These are phyloP conservation scores for Laticauda colubrina DNA, from an alignment of 2,113 vertebrate genomes.

Conservation along the genomic window DNA sequence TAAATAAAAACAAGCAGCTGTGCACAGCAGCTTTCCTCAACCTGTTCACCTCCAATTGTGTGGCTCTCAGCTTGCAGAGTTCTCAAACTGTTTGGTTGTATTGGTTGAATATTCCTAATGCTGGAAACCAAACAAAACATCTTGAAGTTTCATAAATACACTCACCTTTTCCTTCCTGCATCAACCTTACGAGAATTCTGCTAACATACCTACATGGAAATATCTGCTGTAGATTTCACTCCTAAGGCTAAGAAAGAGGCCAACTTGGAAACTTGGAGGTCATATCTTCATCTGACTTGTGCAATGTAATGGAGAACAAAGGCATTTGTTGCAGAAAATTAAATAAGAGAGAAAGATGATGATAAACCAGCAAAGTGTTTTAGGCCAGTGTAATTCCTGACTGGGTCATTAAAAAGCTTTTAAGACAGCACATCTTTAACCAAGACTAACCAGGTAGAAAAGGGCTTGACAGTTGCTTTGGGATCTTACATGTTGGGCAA, in stretches of 20 bases:
- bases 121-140: not conserved
- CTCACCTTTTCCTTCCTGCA: not conserved
- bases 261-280: not conserved
- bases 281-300: not conserved
- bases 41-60: not conserved
- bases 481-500: not conserved
- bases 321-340: not conserved
- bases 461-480: not conserved
- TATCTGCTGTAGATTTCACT: not conserved
- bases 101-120: not conserved
- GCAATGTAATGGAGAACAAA: not conserved
- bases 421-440: constrained; percentile 11
- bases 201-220: not conserved
- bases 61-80: not conserved
- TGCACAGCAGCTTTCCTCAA: not conserved
- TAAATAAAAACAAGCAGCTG: not conserved
- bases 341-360: too few relatives aligned
- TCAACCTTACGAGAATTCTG: not conserved
- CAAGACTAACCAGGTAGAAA: not conserved
- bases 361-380: not conserved
- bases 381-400: not conserved
- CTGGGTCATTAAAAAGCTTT: constrained; percentile 4
- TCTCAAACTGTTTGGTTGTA: not conserved
- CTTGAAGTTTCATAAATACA: not conserved
- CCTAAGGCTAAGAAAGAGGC: not conserved